Conservation (phyloP, 2,113 vertebrate species). For the Chionomys nivalis region DNA sequence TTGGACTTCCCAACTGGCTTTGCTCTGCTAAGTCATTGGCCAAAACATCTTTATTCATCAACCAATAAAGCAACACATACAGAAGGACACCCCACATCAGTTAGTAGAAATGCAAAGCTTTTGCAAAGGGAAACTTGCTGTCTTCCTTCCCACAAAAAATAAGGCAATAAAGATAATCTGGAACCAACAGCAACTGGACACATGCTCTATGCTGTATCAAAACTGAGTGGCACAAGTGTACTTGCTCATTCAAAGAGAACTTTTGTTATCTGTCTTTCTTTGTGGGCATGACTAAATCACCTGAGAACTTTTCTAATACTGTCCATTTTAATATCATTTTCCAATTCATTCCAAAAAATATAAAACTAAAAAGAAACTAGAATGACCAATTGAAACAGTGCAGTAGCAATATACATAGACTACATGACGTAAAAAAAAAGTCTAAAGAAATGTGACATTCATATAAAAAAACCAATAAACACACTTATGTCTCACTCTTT, state of each 20-base stretch:
- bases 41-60: too few species aligned
- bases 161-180: conserved; percentile 35
- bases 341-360: conserved; percentile 32
- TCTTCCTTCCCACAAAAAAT: conserved; percentile 18
- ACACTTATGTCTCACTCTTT: background rate
- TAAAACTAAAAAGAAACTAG: conserved; percentile 25
- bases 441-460: background rate
- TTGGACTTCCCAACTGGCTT: too few species aligned
- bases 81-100: too few species aligned
- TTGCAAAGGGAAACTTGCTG: background rate
- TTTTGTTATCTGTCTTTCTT: conserved; percentile 29
- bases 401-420: background rate
- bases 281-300: conserved; percentile 26
- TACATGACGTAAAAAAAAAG: conserved; percentile 42
- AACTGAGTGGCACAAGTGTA: background rate
- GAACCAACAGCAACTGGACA: conserved; percentile 12
- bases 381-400: conserved; percentile 31
- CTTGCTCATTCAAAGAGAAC: conserved; percentile 33
- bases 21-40: too few species aligned
- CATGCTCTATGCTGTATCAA: background rate
- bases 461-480: background rate
- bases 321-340: conserved; percentile 39
- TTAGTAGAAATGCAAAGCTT: conserved; percentile 47
- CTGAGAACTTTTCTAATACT: conserved; percentile 27
- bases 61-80: too few species aligned